Conservation (phyloP, 2,113 vertebrate species). For the Pedionomus torquatus region DNA sequence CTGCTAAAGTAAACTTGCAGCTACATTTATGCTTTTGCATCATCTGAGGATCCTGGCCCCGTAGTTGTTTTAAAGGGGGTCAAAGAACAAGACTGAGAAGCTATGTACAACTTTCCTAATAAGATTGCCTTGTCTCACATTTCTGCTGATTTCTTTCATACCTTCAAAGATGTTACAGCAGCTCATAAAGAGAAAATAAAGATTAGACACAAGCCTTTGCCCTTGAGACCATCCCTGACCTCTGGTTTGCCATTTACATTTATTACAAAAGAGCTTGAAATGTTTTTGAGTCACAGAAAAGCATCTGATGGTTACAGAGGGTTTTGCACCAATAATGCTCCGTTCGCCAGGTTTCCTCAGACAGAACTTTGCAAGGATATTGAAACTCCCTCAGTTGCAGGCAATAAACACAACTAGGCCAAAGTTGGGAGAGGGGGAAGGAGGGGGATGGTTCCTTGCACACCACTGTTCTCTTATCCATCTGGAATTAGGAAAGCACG, state of each 20-base stretch:
- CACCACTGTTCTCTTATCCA: constrained; percentile 54
- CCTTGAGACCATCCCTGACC: constrained; percentile 64
- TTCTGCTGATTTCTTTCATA: constrained; percentile 64
- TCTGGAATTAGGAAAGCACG: constrained; percentile 69
- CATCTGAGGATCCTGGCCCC: background rate
- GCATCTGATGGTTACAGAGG: constrained; percentile 42
- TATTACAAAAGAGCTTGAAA: constrained; percentile 60
- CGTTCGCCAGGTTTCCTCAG: background rate
- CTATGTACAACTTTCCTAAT: constrained; percentile 46
- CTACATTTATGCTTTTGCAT: background rate
- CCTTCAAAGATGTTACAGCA: constrained; percentile 51
- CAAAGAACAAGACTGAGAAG: constrained; percentile 48
- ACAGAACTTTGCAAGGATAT: constrained; percentile 44
- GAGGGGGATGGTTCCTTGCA: constrained; percentile 37
- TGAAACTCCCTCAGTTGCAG: constrained; percentile 57
- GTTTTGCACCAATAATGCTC: constrained; percentile 32
- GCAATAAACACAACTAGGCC: constrained; percentile 67
- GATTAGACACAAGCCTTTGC: constrained; percentile 59
- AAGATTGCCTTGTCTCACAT: constrained; percentile 43
- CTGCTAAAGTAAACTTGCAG: background rate
- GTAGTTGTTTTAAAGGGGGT: constrained; percentile 2
- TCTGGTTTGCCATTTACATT: constrained; percentile 64
- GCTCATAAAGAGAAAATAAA: constrained; percentile 65
- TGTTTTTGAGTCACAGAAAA: constrained; percentile 31
- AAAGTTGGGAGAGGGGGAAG: constrained; percentile 41